Conservation (phyloP, 2,888 invertebrate genomes). For the Tortrix viridana region DNA sequence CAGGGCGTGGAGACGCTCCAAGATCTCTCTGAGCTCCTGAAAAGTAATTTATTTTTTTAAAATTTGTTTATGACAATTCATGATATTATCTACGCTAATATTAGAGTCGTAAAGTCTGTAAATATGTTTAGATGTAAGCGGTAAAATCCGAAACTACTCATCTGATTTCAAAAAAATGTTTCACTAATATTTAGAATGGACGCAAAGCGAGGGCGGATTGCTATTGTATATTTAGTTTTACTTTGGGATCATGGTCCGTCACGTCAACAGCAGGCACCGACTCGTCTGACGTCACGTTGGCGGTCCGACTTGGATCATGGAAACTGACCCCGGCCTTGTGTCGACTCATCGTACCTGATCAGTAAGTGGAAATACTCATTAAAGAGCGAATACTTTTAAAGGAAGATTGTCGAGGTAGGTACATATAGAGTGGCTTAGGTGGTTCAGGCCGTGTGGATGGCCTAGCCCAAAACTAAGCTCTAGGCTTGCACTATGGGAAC, state of each 20-base stretch:
- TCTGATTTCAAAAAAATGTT: too few species aligned
- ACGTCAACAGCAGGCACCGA: slow-evolving; percentile 62
- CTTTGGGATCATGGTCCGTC: slow-evolving; percentile 78
- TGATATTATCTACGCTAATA: too few species aligned
- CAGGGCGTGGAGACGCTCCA: slow-evolving; percentile 69
- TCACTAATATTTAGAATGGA: too few species aligned
- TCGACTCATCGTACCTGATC: slow-evolving; percentile 82
- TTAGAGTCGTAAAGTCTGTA: too few species aligned
- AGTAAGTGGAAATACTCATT: slow-evolving; percentile 18
- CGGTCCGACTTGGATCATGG: slow-evolving; percentile 78
- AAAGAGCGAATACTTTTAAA: not conserved
- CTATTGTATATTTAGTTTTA: slow-evolving; percentile 37
- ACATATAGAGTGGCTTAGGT: too few species aligned
- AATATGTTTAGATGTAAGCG: too few species aligned
- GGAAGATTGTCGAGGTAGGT: not conserved
- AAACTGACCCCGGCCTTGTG: slow-evolving; percentile 86
- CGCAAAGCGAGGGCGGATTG: too few species aligned
- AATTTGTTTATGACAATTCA: not conserved
- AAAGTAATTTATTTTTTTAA: not conserved
- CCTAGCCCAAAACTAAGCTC: not conserved
- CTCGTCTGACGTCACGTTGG: slow-evolving; percentile 62
- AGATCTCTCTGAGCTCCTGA: slow-evolving; percentile 71
- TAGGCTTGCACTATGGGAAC: too few species aligned
- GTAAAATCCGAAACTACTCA: too few species aligned
- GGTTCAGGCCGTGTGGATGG: not conserved